These are phyloP conservation scores for Cryptocheilus praepositus DNA, from an alignment of 2,888 invertebrate genomes.

Conservation along the genomic window DNA sequence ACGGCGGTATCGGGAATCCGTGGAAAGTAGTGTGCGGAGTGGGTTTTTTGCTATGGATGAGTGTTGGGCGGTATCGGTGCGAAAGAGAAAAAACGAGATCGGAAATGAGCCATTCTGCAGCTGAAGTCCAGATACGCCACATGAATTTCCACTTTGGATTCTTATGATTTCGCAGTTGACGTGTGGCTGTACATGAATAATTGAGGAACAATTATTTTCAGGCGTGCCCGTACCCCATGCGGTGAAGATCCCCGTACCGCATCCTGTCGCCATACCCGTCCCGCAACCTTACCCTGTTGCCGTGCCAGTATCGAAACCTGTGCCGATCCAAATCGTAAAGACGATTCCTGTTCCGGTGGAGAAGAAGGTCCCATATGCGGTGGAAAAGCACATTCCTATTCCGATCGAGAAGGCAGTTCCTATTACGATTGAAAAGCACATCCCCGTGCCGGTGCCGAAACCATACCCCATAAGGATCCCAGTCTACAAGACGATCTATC, in stretches of 20 bases:
- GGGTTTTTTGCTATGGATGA: too few relatives aligned
- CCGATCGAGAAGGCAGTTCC: constrained; percentile 83
- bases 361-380: constrained; percentile 84
- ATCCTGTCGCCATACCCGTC: constrained; percentile 78
- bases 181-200: not conserved
- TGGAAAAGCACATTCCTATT: constrained; percentile 81
- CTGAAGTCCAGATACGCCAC: too few relatives aligned
- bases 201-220: constrained; percentile 10
- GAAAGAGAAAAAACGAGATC: too few relatives aligned
- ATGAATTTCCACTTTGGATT: not conserved
- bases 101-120: too few relatives aligned
- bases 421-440: constrained; percentile 82
- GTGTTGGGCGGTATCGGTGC: too few relatives aligned
- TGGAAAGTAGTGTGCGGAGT: too few relatives aligned
- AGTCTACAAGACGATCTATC: constrained; percentile 83
- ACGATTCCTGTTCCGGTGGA: constrained; percentile 83
- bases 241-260: constrained; percentile 78
- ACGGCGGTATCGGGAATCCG: too few relatives aligned
- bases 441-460: constrained; percentile 82
- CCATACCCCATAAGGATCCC: constrained; percentile 84
- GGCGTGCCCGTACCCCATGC: constrained; percentile 77
- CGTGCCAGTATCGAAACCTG: constrained; percentile 81
- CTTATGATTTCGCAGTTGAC: not conserved
- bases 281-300: constrained; percentile 83
- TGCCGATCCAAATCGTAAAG: constrained; percentile 82